These are phyloP conservation scores for Charadrius vociferus DNA, from an alignment of 2,113 vertebrate genomes.

Conservation along the genomic window DNA sequence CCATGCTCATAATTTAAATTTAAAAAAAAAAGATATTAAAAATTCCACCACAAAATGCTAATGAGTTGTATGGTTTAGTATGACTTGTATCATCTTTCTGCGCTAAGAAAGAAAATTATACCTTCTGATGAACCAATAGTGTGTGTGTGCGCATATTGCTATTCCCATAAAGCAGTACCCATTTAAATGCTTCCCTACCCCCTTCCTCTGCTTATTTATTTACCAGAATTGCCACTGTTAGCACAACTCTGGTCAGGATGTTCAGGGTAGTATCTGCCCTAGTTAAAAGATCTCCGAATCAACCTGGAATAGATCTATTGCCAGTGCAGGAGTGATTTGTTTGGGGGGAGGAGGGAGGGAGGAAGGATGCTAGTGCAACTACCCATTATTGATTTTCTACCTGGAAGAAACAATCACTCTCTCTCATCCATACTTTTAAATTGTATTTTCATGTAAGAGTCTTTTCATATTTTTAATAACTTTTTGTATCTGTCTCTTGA, in stretches of 20 bases:
- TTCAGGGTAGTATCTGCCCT: neutral
- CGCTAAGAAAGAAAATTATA: neutral
- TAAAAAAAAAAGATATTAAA: neutral
- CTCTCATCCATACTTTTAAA: neutral
- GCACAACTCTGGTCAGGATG: neutral
- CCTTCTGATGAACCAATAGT: neutral
- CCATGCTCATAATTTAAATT: neutral
- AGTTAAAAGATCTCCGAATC: neutral
- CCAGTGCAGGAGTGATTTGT: neutral
- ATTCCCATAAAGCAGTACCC: rapidly evolving
- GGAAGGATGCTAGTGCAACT: neutral
- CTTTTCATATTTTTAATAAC: neutral
- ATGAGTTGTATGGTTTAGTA: neutral
- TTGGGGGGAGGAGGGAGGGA: neutral
- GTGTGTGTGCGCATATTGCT: neutral
- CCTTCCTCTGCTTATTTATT: neutral
- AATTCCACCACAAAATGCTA: neutral
- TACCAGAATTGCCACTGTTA: neutral
- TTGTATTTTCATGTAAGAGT: neutral
- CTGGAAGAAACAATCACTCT: neutral
- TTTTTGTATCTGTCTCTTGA: neutral
- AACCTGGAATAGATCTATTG: neutral
- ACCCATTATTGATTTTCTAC: neutral
- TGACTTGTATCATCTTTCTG: neutral
- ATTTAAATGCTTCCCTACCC: neutral